These are phyloP conservation scores for Unio delphinus DNA, from an alignment of 2,888 invertebrate species.

Conservation along the genomic window DNA sequence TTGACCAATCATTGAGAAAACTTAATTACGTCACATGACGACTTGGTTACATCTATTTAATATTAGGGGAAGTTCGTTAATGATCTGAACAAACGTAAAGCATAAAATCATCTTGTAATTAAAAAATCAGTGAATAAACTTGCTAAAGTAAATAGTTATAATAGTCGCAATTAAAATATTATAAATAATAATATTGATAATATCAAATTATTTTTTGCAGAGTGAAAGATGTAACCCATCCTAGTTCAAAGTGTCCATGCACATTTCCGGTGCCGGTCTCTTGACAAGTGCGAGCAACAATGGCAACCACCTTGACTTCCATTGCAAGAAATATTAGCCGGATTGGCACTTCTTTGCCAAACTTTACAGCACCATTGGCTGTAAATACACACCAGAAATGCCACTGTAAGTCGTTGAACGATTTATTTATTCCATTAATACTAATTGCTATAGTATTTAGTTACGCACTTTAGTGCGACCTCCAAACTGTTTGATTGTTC, in stretches of 20 bases:
- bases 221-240: no score
- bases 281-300: slow-evolving; percentile 41
- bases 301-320: slow-evolving; percentile 60
- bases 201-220: no score
- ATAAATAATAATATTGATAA: no score
- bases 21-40: slow-evolving; percentile 34
- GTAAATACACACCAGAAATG: slow-evolving; percentile 50
- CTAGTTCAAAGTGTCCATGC: background rate
- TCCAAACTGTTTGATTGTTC: no score
- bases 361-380: slow-evolving; percentile 54
- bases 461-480: no score
- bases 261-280: slow-evolving; percentile 45
- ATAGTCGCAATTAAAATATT: no score
- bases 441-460: no score
- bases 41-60: slow-evolving; percentile 4
- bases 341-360: slow-evolving; percentile 49
- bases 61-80: background rate
- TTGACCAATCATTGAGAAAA: slow-evolving; percentile 46
- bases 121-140: no score
- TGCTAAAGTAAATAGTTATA: no score
- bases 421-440: background rate
- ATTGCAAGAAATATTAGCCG: slow-evolving; percentile 55
- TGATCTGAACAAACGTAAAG: no score
- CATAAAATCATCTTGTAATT: no score
- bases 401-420: slow-evolving; percentile 58